A percentile compares a stretch with the other conserved stretches of the same genome.
Conservation (phyloP, 2,113 vertebrate genomes). For the Pantherophis guttatus region DNA sequence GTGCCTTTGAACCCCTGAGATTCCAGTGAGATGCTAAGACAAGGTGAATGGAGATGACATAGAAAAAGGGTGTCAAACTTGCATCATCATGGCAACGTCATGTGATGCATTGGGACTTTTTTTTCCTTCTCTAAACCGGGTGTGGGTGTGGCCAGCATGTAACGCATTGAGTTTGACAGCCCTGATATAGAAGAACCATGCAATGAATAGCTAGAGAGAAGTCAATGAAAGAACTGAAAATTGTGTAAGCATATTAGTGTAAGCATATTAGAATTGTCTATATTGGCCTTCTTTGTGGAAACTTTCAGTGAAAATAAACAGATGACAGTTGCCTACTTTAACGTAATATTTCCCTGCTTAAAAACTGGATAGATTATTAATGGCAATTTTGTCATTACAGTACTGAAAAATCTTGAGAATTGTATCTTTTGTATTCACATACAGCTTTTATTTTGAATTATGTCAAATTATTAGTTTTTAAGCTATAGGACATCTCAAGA, state of each 20-base stretch:
- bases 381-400: constrained; percentile 7
- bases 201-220: not conserved
- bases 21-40: not conserved
- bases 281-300: not conserved
- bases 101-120: too few relatives aligned
- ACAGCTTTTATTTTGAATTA: not conserved
- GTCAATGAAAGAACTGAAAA: not conserved
- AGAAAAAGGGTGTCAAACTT: not conserved
- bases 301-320: not conserved
- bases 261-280: not conserved
- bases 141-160: too few relatives aligned
- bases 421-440: not conserved
- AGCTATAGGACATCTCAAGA: not conserved
- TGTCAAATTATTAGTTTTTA: not conserved
- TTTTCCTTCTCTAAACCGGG: too few relatives aligned
- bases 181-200: not conserved
- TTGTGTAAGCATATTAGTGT: not conserved
- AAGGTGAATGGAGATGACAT: not conserved
- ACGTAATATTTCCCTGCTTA: not conserved
- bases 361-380: not conserved
- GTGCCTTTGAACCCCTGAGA: not conserved
- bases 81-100: too few relatives aligned
- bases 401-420: not conserved
- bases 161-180: too few relatives aligned
- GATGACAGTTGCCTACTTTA: not conserved